phyloP scores from a whole-genome alignment of 2,888 invertebrate genomes.

The Girardia tigrina region DNA sequence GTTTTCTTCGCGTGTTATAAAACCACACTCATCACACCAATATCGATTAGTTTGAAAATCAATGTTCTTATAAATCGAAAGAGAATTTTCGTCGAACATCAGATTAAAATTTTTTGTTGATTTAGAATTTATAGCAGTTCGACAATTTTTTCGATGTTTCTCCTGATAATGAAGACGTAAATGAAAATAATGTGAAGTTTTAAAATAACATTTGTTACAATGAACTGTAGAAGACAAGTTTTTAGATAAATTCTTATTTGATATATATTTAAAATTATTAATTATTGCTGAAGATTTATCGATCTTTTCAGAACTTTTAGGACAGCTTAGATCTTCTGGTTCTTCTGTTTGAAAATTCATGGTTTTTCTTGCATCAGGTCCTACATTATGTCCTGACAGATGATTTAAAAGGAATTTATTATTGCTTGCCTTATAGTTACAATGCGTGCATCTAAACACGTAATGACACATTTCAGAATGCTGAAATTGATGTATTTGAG shows the following conservation, averaged over 20 bases:
- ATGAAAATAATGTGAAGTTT: neutral
- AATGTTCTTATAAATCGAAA: neutral
- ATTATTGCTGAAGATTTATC: neutral
- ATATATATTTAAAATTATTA: neutral
- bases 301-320: neutral
- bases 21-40: neutral
- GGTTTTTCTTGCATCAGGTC: neutral
- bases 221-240: neutral
- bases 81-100: neutral
- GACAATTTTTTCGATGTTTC: neutral
- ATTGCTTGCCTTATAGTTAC: conserved; percentile 24
- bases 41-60: neutral
- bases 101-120: neutral
- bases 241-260: neutral
- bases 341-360: neutral
- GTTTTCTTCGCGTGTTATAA: neutral
- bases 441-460: neutral
- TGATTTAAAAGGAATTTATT: neutral
- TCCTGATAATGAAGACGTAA: neutral
- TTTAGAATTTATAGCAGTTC: neutral
- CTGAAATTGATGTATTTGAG: neutral
- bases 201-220: neutral
- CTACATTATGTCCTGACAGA: neutral
- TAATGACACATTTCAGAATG: neutral
- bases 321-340: neutral